Evolutionary conservation across 1,140 invertebrate genomes (phyloP).

Genomic region (Apis florea): DNA sequence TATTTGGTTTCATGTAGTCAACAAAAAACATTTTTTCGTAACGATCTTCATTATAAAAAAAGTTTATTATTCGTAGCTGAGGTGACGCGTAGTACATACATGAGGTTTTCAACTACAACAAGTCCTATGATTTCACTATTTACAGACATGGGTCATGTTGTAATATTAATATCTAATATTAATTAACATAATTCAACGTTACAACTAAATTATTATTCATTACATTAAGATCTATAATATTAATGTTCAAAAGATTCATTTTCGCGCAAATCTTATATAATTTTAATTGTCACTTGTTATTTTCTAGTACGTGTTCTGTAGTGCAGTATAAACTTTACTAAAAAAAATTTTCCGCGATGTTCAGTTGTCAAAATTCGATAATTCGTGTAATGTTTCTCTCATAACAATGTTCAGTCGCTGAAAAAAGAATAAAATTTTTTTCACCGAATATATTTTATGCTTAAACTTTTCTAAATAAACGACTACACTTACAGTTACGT

Average conservation of each 20-base stretch:
- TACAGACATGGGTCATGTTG: conserved; percentile 70
- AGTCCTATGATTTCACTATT: conserved; percentile 71
- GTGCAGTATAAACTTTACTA: conserved; percentile 9
- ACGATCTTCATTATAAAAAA: conserved; percentile 56
- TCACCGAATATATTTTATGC: neutral
- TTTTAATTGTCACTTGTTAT: conserved; percentile 22
- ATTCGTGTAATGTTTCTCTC: neutral
- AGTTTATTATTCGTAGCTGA: conserved; percentile 69
- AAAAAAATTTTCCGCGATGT: neutral
- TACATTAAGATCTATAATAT: conserved; percentile 64
- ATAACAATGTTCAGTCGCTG: neutral
- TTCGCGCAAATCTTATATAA: conserved; percentile 20
- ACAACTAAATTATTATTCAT: conserved; percentile 69
- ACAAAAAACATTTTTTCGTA: neutral
- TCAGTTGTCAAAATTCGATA: neutral
- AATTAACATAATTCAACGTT: conserved; percentile 62
- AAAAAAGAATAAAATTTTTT: neutral
- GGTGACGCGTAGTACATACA: conserved; percentile 73
- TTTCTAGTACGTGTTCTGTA: conserved; percentile 1
- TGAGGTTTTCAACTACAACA: conserved; percentile 72
- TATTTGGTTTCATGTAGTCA: neutral
- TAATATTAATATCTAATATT: conserved; percentile 69
- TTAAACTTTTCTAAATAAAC: conserved; percentile 12
- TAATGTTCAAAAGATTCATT: conserved; percentile 42
- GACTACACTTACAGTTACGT: conserved; percentile 46